Percentiles rank a stretch among this genome's conserved stretches.
phyloP scores from a whole-genome alignment of 2,113 vertebrate genomes.

The Rutilus rutilus region DNA sequence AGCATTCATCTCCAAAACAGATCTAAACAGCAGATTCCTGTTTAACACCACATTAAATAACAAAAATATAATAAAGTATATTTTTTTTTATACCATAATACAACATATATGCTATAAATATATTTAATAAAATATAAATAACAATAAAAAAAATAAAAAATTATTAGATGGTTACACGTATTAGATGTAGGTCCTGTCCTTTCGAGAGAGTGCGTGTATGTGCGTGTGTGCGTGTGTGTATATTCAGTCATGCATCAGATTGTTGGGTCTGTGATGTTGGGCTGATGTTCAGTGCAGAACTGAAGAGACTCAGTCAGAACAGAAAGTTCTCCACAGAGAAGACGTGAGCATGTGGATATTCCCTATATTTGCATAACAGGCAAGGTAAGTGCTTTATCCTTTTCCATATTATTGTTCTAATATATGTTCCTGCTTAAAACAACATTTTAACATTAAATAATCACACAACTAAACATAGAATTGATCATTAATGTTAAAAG shows the following conservation, averaged over 20 bases:
- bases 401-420: background rate
- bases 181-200: background rate
- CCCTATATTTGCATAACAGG: background rate
- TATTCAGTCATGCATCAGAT: constrained; percentile 11
- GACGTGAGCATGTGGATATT: background rate
- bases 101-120: background rate
- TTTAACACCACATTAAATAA: background rate
- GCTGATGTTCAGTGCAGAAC: background rate
- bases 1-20: constrained; percentile 38
- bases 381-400: background rate
- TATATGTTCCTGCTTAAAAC: background rate
- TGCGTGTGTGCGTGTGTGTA: background rate
- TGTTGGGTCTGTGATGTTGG: background rate
- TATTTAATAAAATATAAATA: too few relatives aligned
- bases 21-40: background rate
- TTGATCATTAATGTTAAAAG: background rate
- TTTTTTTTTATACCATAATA: background rate
- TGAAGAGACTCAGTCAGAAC: constrained; percentile 1
- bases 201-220: background rate
- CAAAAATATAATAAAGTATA: background rate
- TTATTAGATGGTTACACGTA: background rate
- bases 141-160: too few relatives aligned
- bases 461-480: background rate
- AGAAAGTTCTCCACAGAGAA: background rate
- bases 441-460: background rate